Percentiles rank a stretch among this genome's conserved stretches.
Conservation (phyloP, 2,888 invertebrate species). For the Aphodius granarius region DNA sequence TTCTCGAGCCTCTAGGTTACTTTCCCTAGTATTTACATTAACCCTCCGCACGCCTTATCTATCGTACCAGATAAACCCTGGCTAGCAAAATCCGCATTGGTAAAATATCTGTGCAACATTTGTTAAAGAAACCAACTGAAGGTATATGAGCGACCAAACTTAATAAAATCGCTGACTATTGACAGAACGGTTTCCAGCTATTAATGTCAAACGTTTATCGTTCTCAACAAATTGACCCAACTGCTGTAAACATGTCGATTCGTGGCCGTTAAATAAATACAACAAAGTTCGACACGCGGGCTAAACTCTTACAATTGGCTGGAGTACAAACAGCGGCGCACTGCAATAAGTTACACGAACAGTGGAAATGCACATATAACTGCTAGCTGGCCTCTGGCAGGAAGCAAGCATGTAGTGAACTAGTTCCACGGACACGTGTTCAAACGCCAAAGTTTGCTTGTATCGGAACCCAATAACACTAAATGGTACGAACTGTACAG, state of each 20-base stretch:
- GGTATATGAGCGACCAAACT: no score
- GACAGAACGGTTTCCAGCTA: neutral
- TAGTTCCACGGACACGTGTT: neutral
- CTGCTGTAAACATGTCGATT: neutral
- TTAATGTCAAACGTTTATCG: neutral
- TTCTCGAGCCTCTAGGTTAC: no score
- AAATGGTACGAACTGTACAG: neutral
- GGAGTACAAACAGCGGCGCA: neutral
- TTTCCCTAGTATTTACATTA: no score
- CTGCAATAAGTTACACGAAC: neutral
- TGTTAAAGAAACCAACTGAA: no score
- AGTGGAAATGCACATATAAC: neutral
- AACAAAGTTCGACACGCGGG: neutral
- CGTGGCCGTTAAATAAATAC: neutral
- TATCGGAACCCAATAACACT: neutral
- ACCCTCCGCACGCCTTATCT: no score
- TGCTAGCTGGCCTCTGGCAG: neutral
- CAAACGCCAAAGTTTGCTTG: neutral
- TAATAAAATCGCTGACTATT: neutral
- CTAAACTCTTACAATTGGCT: neutral
- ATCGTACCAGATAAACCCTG: no score
- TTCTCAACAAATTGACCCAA: neutral
- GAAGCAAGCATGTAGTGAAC: neutral
- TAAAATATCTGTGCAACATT: no score
- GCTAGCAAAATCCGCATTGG: no score